Evolutionary conservation across 2,888 invertebrate genomes (phyloP), one percentile per base, ranked within the genome.

Genomic region (Acrocera orbiculus): DNA sequence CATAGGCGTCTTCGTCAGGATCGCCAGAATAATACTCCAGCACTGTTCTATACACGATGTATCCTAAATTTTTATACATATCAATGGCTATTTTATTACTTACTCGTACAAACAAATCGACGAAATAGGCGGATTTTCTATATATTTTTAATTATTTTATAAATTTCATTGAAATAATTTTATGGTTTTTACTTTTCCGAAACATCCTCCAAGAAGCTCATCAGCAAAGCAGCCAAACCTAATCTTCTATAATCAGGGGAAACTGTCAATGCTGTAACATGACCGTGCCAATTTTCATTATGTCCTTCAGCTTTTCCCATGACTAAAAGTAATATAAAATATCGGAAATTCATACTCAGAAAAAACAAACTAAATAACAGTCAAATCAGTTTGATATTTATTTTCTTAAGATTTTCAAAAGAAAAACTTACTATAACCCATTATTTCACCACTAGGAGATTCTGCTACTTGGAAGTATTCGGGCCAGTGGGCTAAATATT

Each of bases 261-360:
- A 3, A 99, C 93, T 5, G 93, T 93, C 23, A 98, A 64, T 3
- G 96, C 96, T 27, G 98, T 98, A 8, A 98, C 96, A 64, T 98
- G 98, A 1, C 98, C 98, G 65, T 99, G 98, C 93, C 93, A 99
- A 53, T 90, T 82, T 46, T 93, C 90, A 32, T 81, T 79, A 45
- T 75, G 75, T 0, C 98, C 98, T 65, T 98, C 98, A 0, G 93
- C 86, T 64, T 98, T 98, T 23, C 96, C 96, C 95, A 98, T 96
- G 34, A 98, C 93, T 95, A 53, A 42, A 69, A 34, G 10, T 7
- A 3, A 2, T 10, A 3, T 10, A 9, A 22, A 22, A 3, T 3
- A 22, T 22, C 1, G 4, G n/a, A 22, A 22, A 7, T 10, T 22
- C 7, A 8, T 10, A 10, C n/a, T 22, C 4, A 10, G 2, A 3